These are phyloP conservation scores for Chionomys nivalis DNA, from an alignment of 2,113 vertebrate species.

Conservation along the genomic window DNA sequence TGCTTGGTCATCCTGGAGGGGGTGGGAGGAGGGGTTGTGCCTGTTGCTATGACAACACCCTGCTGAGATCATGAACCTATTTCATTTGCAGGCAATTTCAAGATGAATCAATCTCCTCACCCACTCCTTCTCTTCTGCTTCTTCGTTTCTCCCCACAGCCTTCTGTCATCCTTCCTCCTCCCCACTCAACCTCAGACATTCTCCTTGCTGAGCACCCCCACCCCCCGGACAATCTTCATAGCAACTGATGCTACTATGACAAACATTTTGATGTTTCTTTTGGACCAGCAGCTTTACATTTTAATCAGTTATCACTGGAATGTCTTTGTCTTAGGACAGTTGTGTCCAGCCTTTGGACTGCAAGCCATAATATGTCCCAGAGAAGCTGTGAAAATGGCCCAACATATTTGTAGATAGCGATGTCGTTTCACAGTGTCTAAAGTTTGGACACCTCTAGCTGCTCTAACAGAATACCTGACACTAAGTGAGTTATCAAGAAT, in stretches of 20 bases:
- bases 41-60: constrained; percentile 54
- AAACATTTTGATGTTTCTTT: not conserved
- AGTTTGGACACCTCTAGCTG: not conserved
- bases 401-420: too few relatives aligned
- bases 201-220: not conserved
- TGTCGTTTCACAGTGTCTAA: not conserved
- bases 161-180: constrained; percentile 62
- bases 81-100: constrained; percentile 15
- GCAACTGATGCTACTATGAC: not conserved
- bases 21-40: not conserved
- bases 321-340: not conserved
- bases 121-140: constrained; percentile 48
- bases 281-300: not conserved
- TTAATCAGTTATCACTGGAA: not conserved
- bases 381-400: not conserved
- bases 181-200: constrained; percentile 27
- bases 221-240: not conserved
- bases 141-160: constrained; percentile 13
- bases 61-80: constrained; percentile 55
- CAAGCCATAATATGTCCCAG: not conserved
- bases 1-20: constrained; percentile 32
- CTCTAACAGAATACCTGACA: not conserved
- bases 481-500: not conserved
- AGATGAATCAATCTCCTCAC: constrained; percentile 68
- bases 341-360: too few relatives aligned